A percentile compares a stretch with the other conserved stretches of the same genome.
These are phyloP conservation scores for Acronicta aceris DNA, from an alignment of 2,888 invertebrate species.

Conservation along the genomic window DNA sequence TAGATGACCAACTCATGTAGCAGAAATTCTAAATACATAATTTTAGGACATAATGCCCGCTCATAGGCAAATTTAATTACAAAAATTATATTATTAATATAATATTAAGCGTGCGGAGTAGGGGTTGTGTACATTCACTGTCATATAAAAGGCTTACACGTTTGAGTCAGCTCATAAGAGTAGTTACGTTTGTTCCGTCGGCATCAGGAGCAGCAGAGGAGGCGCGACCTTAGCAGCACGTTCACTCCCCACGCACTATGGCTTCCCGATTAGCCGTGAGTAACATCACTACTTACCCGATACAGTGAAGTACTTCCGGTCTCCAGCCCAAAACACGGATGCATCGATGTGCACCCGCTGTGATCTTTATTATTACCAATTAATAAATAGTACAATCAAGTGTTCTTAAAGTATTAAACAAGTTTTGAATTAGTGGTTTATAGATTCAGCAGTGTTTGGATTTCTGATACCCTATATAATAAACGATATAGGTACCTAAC, in stretches of 20 bases:
- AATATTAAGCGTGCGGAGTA: conserved; percentile 68
- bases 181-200: conserved; percentile 65
- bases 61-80: conserved; percentile 52
- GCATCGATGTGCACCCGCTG: conserved; percentile 17
- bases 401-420: conserved; percentile 3
- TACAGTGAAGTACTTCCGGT: conserved; percentile 48
- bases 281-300: conserved; percentile 57
- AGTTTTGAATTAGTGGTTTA: conserved; percentile 26
- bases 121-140: conserved; percentile 83
- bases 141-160: conserved; percentile 80
- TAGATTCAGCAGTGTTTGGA: conserved; percentile 17
- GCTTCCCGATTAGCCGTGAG: conserved; percentile 82
- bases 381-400: conserved; percentile 18
- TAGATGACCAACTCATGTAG: conserved; percentile 5
- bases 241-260: conserved; percentile 74
- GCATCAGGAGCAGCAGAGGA: conserved; percentile 65
- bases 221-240: conserved; percentile 58
- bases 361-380: conserved; percentile 14
- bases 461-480: conserved; percentile 6
- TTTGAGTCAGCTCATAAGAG: conserved; percentile 67
- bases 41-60: conserved; percentile 21
- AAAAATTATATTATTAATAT: conserved; percentile 62
- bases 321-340: conserved; percentile 4
- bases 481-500: not conserved
- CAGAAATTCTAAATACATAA: conserved; percentile 24